These are phyloP conservation scores for Carettochelys insculpta DNA, from an alignment of 2,113 vertebrate species.

Conservation along the genomic window DNA sequence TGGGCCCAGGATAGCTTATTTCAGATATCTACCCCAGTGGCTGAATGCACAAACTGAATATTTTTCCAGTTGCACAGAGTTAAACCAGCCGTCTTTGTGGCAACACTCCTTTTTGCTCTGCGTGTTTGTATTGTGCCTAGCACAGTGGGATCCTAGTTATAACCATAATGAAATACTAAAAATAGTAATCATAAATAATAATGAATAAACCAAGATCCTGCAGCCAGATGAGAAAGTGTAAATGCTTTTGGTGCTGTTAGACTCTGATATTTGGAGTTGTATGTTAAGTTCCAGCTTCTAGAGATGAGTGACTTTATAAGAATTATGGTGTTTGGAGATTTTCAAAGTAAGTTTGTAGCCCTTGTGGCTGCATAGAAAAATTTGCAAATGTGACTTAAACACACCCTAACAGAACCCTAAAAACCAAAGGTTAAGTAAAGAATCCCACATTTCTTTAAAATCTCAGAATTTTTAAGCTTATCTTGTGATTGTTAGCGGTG, in stretches of 20 bases:
- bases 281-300: fast-evolving
- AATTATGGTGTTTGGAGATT: neutral
- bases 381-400: neutral
- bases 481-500: neutral
- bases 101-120: neutral
- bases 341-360: neutral
- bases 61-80: neutral
- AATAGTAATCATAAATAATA: neutral
- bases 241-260: neutral
- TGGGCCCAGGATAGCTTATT: neutral
- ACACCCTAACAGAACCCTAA: neutral
- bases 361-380: neutral
- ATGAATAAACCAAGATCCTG: neutral
- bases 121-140: neutral
- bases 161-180: neutral
- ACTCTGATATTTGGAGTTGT: fast-evolving
- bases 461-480: neutral
- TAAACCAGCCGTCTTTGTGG: neutral
- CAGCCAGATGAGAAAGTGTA: neutral
- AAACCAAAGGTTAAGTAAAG: neutral
- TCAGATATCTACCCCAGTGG: fast-evolving
- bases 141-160: neutral
- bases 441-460: neutral
- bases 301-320: neutral
- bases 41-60: fast-evolving